These are phyloP conservation scores for Xiphorhynchus erythropygius DNA, from an alignment of 2,797 vertebrate genomes.

Conservation along the genomic window DNA sequence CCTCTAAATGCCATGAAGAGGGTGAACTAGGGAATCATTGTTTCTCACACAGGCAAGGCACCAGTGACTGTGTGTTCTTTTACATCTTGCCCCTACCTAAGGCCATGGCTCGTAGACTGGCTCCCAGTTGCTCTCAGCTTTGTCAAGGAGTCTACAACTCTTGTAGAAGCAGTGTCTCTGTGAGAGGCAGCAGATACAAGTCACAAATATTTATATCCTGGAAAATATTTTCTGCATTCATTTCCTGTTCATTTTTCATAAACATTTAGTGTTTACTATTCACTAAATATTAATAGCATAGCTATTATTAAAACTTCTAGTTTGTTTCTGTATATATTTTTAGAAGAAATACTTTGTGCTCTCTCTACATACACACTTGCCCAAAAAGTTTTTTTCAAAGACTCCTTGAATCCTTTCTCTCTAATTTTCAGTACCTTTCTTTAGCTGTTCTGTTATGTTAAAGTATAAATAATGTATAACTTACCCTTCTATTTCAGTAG, in stretches of 20 bases:
- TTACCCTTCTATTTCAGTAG: not conserved
- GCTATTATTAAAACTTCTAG: not conserved
- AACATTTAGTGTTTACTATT: not conserved
- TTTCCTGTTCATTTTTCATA: not conserved
- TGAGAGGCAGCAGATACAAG: not conserved
- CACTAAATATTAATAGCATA: not conserved
- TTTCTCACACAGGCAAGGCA: not conserved
- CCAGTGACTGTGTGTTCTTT: fast-evolving
- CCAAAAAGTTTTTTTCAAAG: not conserved
- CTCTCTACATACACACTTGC: not conserved
- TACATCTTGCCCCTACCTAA: not conserved
- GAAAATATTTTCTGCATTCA: not conserved
- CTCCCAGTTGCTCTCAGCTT: not conserved
- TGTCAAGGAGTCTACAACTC: not conserved
- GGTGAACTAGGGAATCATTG: too few species aligned
- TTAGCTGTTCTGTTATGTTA: not conserved
- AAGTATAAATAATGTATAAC: not conserved
- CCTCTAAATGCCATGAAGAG: fast-evolving
- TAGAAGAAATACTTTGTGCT: not conserved
- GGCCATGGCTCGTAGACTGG: not conserved
- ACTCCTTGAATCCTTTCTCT: not conserved
- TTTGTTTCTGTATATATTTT: not conserved
- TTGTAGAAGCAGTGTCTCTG: not conserved
- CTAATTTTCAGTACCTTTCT: not conserved
- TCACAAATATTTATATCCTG: not conserved